Percentiles rank a stretch among this genome's conserved stretches.
Conservation (phyloP, 2,888 invertebrate species). For the Caenorhabditis sp. region DNA sequence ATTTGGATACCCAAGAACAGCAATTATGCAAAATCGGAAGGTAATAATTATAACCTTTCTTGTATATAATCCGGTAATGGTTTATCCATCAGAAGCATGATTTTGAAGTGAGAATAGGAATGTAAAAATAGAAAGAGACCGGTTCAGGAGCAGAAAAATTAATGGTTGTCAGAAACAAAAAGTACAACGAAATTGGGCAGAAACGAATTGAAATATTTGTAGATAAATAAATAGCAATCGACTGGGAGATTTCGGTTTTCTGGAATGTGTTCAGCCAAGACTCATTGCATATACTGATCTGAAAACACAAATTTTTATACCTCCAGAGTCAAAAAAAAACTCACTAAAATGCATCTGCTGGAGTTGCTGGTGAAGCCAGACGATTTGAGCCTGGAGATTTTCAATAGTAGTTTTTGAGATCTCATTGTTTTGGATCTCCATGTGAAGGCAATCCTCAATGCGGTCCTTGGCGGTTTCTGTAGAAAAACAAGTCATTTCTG, state of each 20-base stretch:
- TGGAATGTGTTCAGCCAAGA: background rate
- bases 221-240: too few relatives aligned
- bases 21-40: too few relatives aligned
- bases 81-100: too few relatives aligned
- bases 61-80: too few relatives aligned
- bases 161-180: too few relatives aligned
- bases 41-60: too few relatives aligned
- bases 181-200: too few relatives aligned
- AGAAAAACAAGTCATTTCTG: background rate
- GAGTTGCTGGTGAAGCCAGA: background rate
- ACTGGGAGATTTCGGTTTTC: background rate
- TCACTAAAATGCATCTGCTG: background rate
- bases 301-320: background rate
- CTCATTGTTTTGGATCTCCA: slow-evolving; percentile 4
- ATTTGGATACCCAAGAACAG: too few relatives aligned
- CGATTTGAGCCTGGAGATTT: background rate
- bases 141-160: too few relatives aligned
- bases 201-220: too few relatives aligned
- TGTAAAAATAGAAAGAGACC: too few relatives aligned
- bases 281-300: background rate
- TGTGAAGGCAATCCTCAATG: background rate
- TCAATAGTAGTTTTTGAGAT: background rate
- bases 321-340: background rate
- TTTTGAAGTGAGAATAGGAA: too few relatives aligned
- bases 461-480: background rate